Evolutionary conservation across 2,888 invertebrate genomes (phyloP), one percentile per base, ranked within the genome.

Genomic region (Drosophila testacea): DNA sequence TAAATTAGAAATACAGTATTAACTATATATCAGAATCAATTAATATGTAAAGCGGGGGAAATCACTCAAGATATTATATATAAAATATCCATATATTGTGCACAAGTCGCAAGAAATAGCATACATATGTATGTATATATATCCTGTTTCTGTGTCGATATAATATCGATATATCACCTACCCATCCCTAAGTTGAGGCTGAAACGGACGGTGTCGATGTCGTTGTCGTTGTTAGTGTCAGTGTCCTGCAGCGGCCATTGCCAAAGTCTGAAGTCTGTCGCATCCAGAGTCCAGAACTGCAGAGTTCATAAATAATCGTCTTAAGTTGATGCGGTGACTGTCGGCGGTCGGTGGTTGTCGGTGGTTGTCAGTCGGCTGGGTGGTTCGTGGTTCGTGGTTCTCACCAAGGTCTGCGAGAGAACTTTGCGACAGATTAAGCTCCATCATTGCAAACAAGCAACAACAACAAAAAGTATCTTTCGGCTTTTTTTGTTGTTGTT

Each of bases 251-350:
- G 78, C 73, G 78, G 88, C 83, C 88, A 88, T 87, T 76, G 63
- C 63, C 39, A 39, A 44, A 28, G 22, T 30, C 16, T 22, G 22
- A 22, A 22, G 22, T 22, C 22, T 30, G 4, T 22, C 28, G 10
- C 27, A 9, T 4, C 11, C 9, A 10, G 30, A 22, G 56, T 55
- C 54, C 38, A 22, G 22, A 22, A 50, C 69, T 55, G 52, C 44
- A 60, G 69, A 90, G 90, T 88, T 90, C 90, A 88, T 88, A 88
- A 88, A 90, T 90, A 90, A 90, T 89, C 90, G 85, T 77, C 88
- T 87, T 84, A 90, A 88, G 82, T 87, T 84, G 82, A 83, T 82
- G 87, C 67, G 73, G 52, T 28, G 82, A 68, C 79, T 80, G 83
- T 81, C 75, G 65, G 44, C 62, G 62, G 57, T 75, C 71, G 36